Percentiles rank a stretch among this genome's conserved stretches.
phyloP scores from a whole-genome alignment of 1,140 invertebrate genomes.

The Caenorhabditis latens region DNA sequence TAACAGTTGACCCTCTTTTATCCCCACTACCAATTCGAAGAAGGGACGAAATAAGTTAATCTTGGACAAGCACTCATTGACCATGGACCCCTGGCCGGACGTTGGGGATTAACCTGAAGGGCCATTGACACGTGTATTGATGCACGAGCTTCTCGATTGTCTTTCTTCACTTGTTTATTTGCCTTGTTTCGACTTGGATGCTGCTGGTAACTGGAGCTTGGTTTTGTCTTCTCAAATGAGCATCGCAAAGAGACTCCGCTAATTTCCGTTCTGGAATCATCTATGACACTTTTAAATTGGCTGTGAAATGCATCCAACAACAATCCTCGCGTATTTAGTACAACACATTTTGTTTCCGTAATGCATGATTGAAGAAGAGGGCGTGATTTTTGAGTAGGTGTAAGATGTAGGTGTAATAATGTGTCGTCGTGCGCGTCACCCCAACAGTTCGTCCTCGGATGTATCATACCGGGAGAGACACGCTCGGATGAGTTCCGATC shows the following conservation, averaged over 20 bases:
- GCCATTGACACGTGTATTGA: constrained; percentile 47
- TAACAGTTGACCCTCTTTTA: neutral
- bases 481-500: constrained; percentile 55
- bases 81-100: constrained; percentile 15
- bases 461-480: constrained; percentile 43
- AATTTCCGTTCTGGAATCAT: constrained; percentile 48
- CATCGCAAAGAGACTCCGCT: neutral
- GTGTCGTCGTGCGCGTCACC: constrained; percentile 8
- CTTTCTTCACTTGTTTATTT: constrained; percentile 53
- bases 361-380: constrained; percentile 4
- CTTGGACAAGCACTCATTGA: constrained; percentile 51
- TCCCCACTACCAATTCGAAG: neutral
- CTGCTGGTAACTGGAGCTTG: neutral
- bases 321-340: neutral
- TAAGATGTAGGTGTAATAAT: constrained; percentile 37
- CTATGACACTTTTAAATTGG: constrained; percentile 7
- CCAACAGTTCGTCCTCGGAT: constrained; percentile 45
- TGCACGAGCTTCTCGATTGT: constrained; percentile 26
- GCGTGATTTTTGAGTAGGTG: constrained; percentile 52
- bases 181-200: neutral
- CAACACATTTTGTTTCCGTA: constrained; percentile 34
- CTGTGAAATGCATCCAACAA: neutral
- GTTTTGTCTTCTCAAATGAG: neutral
- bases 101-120: constrained; percentile 46
- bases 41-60: constrained; percentile 10